phyloP scores from a whole-genome alignment of 2,797 vertebrate species.

The Prunella strophiata region DNA sequence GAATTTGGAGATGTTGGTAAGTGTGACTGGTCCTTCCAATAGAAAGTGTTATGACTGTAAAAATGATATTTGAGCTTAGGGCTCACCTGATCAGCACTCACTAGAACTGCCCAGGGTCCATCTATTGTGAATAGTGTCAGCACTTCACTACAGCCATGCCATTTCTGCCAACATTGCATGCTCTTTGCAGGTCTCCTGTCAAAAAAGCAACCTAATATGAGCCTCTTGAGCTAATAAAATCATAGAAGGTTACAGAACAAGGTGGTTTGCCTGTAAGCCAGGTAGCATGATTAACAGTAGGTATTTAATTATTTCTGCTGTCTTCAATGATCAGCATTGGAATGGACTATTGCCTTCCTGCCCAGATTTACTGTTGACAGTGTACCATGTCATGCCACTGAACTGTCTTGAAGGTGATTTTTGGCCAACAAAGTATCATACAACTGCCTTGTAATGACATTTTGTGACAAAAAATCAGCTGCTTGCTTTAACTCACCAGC shows the following conservation, averaged over 20 bases:
- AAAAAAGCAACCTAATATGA: neutral
- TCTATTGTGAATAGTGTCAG: neutral
- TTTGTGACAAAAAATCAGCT: neutral
- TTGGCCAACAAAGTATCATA: neutral
- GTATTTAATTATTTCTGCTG: constrained; percentile 43
- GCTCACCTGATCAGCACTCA: neutral
- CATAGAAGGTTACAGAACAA: constrained; percentile 11
- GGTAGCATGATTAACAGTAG: constrained; percentile 32
- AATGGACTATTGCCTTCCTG: constrained; percentile 24
- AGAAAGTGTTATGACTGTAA: neutral
- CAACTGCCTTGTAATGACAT: neutral
- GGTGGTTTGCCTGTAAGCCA: constrained; percentile 4
- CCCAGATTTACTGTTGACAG: constrained; percentile 41
- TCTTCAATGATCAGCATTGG: neutral
- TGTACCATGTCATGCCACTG: neutral
- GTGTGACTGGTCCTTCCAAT: neutral
- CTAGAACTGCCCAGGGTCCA: neutral
- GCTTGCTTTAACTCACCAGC: neutral
- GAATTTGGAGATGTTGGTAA: neutral
- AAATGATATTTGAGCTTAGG: neutral
- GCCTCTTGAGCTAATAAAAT: neutral
- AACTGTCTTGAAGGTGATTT: constrained; percentile 52
- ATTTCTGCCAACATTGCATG: neutral
- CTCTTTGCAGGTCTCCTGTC: neutral
- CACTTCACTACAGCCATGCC: neutral